phyloP scores from a whole-genome alignment of 2,113 vertebrate species.

The Leptobrachium leishanense region DNA sequence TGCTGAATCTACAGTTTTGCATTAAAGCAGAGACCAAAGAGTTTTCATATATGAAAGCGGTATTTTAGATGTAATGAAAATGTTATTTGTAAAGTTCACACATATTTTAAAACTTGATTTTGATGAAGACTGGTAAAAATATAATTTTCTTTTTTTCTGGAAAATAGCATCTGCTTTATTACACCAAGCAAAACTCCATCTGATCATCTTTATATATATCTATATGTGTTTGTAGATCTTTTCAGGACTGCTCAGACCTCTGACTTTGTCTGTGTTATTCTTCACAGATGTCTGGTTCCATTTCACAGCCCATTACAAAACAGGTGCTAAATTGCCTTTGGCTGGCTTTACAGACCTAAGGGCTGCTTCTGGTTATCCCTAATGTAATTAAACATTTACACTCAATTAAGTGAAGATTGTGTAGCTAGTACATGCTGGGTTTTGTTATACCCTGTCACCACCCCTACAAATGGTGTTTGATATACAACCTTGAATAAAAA shows the following conservation, averaged over 20 bases:
- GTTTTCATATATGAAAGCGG: too few species aligned
- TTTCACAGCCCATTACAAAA: conserved; percentile 52
- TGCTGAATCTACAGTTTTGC: not conserved
- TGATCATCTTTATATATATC: not conserved
- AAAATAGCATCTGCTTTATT: too few species aligned
- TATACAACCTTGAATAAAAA: conserved; percentile 1
- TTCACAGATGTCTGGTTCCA: conserved; percentile 57
- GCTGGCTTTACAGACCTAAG: conserved; percentile 51
- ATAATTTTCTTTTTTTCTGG: too few species aligned
- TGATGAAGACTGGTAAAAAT: too few species aligned
- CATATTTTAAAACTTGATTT: too few species aligned
- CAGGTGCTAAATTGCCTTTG: conserved; percentile 59
- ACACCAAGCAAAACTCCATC: too few species aligned
- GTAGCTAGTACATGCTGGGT: conserved; percentile 31
- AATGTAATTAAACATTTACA: conserved; percentile 60
- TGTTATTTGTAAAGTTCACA: too few species aligned
- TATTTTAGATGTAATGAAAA: too few species aligned
- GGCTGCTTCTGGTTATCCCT: conserved; percentile 52
- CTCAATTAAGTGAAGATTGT: conserved; percentile 56
- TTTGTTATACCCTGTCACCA: conserved; percentile 35
- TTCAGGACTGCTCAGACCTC: not conserved
- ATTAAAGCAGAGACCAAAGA: not conserved
- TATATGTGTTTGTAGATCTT: conserved; percentile 1
- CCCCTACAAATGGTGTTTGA: conserved; percentile 5
- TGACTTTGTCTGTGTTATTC: conserved; percentile 54